These are phyloP conservation scores for Pollimyrus isidori DNA, from an alignment of 2,113 vertebrate species.

Conservation along the genomic window DNA sequence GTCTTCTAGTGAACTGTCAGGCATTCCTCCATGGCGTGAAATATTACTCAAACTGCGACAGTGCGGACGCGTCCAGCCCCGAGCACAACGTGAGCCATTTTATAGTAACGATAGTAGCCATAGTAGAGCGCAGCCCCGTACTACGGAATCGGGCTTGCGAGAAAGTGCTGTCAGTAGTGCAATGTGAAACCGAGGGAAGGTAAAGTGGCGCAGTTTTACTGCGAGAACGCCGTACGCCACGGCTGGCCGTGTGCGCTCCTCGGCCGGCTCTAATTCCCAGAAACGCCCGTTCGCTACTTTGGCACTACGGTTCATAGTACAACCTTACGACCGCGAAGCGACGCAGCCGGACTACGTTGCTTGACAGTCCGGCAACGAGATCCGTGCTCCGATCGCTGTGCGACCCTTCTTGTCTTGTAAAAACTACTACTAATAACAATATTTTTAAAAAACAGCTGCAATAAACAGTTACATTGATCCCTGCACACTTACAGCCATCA, in stretches of 20 bases:
- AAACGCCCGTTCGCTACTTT: constrained; percentile 35
- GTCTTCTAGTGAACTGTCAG: not conserved
- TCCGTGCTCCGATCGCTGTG: constrained; percentile 44
- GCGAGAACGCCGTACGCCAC: constrained; percentile 39
- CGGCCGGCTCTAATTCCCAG: constrained; percentile 40
- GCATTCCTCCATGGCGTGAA: not conserved
- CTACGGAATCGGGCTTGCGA: constrained; percentile 4
- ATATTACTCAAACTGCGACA: not conserved
- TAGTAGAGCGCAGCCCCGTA: not conserved
- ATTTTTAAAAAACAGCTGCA: constrained; percentile 26
- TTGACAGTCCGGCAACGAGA: constrained; percentile 25
- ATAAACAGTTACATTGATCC: constrained; percentile 50
- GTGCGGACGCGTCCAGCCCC: constrained; percentile 21
- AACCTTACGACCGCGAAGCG: constrained; percentile 37
- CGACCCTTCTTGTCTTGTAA: constrained; percentile 41
- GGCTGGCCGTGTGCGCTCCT: constrained; percentile 49
- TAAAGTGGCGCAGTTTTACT: constrained; percentile 60
- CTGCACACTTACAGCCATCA: constrained; percentile 53
- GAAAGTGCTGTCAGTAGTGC: not conserved
- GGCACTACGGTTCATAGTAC: constrained; percentile 33
- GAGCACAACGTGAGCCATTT: constrained; percentile 10
- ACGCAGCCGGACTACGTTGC: constrained; percentile 26
- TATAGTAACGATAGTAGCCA: constrained; percentile 10
- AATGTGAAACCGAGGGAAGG: constrained; percentile 3
- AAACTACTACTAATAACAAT: not conserved